Base-by-base conservation (phyloP, 2,888 invertebrate genomes). In the Stictocephala bisonia region DNA sequence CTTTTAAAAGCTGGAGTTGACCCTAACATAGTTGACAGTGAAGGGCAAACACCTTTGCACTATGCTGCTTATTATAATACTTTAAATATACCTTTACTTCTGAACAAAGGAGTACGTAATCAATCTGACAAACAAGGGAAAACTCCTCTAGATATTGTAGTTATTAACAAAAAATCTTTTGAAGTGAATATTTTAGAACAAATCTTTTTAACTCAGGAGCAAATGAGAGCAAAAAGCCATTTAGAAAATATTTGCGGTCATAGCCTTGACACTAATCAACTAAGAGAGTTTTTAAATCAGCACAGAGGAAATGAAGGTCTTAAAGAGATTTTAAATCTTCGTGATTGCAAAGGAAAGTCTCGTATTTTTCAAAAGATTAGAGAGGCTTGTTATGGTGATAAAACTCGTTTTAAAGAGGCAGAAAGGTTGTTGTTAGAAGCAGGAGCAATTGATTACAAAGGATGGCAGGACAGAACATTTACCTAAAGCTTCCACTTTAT, bases 21-120 rank as follows among this genome's bases (percentile, higher is more conserved):
- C 31, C 27, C 60, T 60, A 60, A 60, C 31, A 60, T 60, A 60
- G 31, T 31, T 31, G 60, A 60, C 31, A 60, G 31, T 29, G 31
- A 60, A 60, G 60, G 60, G 31, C 27, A 60, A 60, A 60, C 60
- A 29, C 60, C 60, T 31, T 20, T 60, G 31, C 31, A 60, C 60
- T 7, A 31, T 60, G 60, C 60, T 60, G 60, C 60, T 60, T 18
- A 29, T 60, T 60, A 60, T 35, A 18, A 60, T 60, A 60, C 9
- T 60, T 29, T 35, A 60, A 60, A 60, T n/a, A n/a, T n/a, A 29
- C 31, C 60, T 60, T 35, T 60, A 31, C 27, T 60, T 35, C 31
- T 60, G 29, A 60, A 60, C 27, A 35, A 35, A 60, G 60, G 18
- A 31, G 31, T 31, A 29, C 60, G 15, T 60, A 60, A 60, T 60